Evolutionary conservation across 1,140 invertebrate species (phyloP), one percentile per base, ranked within the genome.

Genomic region (Pseudomyrmex sp.): DNA sequence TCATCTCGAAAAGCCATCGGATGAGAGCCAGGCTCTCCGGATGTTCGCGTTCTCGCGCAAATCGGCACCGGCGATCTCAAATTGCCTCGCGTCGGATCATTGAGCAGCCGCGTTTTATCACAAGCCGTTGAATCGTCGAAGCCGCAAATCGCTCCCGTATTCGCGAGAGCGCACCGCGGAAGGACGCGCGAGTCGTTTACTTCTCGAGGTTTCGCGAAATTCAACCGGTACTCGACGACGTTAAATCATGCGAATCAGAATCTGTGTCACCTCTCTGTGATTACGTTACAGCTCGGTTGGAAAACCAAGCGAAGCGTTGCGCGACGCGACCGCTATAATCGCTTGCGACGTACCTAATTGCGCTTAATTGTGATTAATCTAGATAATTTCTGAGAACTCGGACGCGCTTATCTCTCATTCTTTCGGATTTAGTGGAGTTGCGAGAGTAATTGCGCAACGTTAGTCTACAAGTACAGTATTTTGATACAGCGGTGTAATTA

Each of bases 21-120:
- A 18, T 20, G 72, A 15, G 8, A 12, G 18, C 15, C 61, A 52
- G 56, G 75, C 35, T 7, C 5, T 35, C 35, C 35, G 46, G 85
- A 88, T 35, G 35, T 90, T 87, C 84, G 76, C 62, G 79, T 85
- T 50, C 79, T 35, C 35, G 35, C 35, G 35, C 72, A 75, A 84
- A 88, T 88, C 80, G 75, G 56, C 59, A 82, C 59, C 83, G 70
- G 63, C 86, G 80, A 88, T 88, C 87, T 76, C 73, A 84, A 88
- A 84, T 66, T 72, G 86, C 59, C 20, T 62, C 70, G 86, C 82
- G 79, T 84, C 87, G 86, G 65, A 82, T 74, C 83, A 83, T 83
- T 70, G 82, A 79, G 46, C 66, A 80, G 56, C 46, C 66, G 44
- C 76, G 66, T 80, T 80, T 79, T 59, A 72, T 80, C 76, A 59